Base-by-base conservation (phyloP, 1,140 invertebrate genomes). In the Schlechtendalia chinensis region DNA sequence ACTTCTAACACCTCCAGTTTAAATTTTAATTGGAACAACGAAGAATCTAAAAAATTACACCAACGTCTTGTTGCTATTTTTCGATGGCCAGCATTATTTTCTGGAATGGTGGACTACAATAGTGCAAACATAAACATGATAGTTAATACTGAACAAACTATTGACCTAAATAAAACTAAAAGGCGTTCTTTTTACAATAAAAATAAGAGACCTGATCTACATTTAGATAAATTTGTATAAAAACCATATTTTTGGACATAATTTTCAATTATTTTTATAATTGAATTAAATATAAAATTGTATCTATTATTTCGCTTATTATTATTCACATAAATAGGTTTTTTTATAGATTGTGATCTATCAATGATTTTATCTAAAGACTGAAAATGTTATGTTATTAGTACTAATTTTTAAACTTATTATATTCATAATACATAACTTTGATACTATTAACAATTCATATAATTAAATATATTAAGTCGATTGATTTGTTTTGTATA, bases 11-110 rank as follows among this genome's bases (percentile, higher is more conserved):
- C 39, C 32, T 39, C 32, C 32, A 39, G 32, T 8, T 3, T 39
- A 14, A 4, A 63, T 47, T 79, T 63, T 50, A 24, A 79, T 79
- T 79, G 58, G 75, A 22, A 79, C 45, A 50, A 61, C 24, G 24
- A 63, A 47, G 58, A 79, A 29, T 79, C 75, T 12, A 50, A 29
- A 14, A 79, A 79, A 47, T 50, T 79, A 29, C 58, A 79, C 10
- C n/a, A 79, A 47, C 75, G 58, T 19, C 56, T 79, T 14, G 58
- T 79, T 0, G 39, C 75, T 2, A 79, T 79, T 6, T 79, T 79
- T 19, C 45, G 75, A n/a, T 79, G 59, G 58, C 75, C 75, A 19
- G 56, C 58, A 19, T 27, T 79, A 61, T 63, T 79, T 50, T 79
- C 75, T 3, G 59, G 58, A 63, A 39, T 63, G 58, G 22, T 79